A percentile compares a stretch with the other conserved stretches of the same genome.
These are phyloP conservation scores for Pitangus sulphuratus DNA, from an alignment of 2,797 vertebrate genomes.

Conservation along the genomic window DNA sequence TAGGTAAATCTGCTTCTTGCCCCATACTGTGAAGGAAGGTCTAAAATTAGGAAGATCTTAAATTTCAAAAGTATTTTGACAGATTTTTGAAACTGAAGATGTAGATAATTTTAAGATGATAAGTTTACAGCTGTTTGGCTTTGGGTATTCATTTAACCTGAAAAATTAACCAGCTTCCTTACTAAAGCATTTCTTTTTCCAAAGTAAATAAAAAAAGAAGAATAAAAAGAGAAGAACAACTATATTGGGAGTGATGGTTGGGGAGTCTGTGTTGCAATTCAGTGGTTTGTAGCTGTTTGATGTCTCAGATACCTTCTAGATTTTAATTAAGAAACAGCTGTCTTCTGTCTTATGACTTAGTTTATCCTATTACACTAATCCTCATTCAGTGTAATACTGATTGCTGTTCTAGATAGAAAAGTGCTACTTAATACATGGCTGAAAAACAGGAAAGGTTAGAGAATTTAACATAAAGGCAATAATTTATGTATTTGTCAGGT, in stretches of 20 bases:
- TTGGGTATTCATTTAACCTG: background rate
- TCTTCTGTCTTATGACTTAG: conserved; percentile 1
- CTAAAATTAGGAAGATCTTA: background rate
- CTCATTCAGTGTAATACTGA: background rate
- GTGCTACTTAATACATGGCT: background rate
- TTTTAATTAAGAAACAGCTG: conserved; percentile 54
- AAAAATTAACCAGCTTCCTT: background rate
- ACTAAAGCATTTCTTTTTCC: background rate
- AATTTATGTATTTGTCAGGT: background rate
- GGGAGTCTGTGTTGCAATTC: background rate
- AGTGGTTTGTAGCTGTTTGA: background rate
- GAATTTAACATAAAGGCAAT: conserved; percentile 8
- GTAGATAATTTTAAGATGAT: background rate
- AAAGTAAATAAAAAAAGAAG: background rate
- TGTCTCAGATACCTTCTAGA: conserved; percentile 3
- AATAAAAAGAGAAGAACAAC: background rate
- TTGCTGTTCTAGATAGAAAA: conserved; percentile 48
- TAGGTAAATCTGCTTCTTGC: background rate
- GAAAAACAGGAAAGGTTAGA: conserved; percentile 49
- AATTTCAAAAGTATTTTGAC: background rate
- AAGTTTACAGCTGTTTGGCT: background rate
- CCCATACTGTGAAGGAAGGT: background rate
- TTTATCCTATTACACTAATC: conserved; percentile 25
- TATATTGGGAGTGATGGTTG: background rate
- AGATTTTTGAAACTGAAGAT: background rate